These are phyloP conservation scores for Peromyscus aztecus DNA, from an alignment of 2,797 vertebrate genomes.

Conservation along the genomic window DNA sequence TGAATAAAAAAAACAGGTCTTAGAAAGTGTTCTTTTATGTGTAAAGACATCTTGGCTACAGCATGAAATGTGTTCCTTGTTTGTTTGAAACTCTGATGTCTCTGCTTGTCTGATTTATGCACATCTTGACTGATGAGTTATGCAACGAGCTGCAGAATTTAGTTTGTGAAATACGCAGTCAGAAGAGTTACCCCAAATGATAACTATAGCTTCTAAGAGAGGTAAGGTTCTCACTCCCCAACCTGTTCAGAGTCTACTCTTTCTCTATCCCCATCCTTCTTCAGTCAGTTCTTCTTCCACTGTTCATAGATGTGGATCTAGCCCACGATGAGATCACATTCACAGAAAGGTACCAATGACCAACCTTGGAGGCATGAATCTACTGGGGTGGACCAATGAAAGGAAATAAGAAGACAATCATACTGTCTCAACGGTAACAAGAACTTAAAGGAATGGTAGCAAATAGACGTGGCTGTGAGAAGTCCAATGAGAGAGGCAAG, in stretches of 20 bases:
- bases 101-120: neutral
- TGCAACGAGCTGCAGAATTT: neutral
- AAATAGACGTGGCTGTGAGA: neutral
- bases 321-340: neutral
- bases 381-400: neutral
- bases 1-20: neutral
- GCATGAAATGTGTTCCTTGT: neutral
- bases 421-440: conserved; percentile 3
- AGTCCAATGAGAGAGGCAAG: neutral
- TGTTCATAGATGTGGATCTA: neutral
- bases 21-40: neutral
- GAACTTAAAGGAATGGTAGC: neutral
- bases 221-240: neutral
- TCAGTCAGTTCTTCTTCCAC: neutral
- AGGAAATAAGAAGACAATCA: neutral
- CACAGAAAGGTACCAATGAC: neutral
- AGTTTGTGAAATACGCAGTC: neutral
- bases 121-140: conserved; percentile 51
- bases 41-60: neutral
- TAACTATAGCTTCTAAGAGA: neutral
- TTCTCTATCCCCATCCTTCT: neutral
- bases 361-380: neutral
- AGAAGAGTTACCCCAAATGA: neutral
- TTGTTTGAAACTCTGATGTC: neutral
- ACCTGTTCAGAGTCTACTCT: neutral